Evolutionary conservation across 2,888 invertebrate genomes (phyloP), one percentile per base, ranked within the genome.

Genomic region (Drosophila suboccidentalis): DNA sequence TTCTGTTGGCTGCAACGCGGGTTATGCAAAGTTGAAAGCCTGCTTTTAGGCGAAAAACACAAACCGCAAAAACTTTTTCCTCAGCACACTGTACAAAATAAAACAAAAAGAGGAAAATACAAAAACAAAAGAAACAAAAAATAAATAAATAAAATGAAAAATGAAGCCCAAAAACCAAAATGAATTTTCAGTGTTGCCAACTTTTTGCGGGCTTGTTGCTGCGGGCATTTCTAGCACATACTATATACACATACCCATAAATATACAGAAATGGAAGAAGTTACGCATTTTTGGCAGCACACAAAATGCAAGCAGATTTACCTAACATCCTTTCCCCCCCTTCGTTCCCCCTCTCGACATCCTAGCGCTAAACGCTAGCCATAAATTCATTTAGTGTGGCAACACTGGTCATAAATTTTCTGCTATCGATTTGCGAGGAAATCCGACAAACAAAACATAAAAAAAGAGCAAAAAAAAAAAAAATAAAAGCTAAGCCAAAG

Each of bases 311-410:
- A 55, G 41, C 73, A 66, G 66, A 39, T 80, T 78, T 58, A 61
- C 50, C 58, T 55, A 59, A 53, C 44, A 36, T 26, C 54, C 58
- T 34, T 13, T 13, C 32, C 22, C 15, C 26, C 5, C 32, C 9
- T 1, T 0, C n/a, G 13, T 3, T 0, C 3, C 3, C 22, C 19
- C 3, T 10, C n/a, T 6, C 9, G 26, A 9, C 51, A 43, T 58
- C 43, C 41, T 38, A 62, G 65, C 55, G 70, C 66, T 84, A 84
- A 84, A 78, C 85, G 84, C 43, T 69, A 36, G 82, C 89, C 76
- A 89, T 84, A 84, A 84, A 84, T 89, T 89, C 84, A 89, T 84
- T 84, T 89, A 87, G 84, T 81, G 78, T 83, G 79, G 89, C 85
- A 87, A 81, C 85, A 62, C 63, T 76, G 89, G 54, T 65, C 84